Percentiles rank a stretch among this genome's conserved stretches.
These are phyloP conservation scores for Crematogaster levior DNA, from an alignment of 2,888 invertebrate species.

Conservation along the genomic window DNA sequence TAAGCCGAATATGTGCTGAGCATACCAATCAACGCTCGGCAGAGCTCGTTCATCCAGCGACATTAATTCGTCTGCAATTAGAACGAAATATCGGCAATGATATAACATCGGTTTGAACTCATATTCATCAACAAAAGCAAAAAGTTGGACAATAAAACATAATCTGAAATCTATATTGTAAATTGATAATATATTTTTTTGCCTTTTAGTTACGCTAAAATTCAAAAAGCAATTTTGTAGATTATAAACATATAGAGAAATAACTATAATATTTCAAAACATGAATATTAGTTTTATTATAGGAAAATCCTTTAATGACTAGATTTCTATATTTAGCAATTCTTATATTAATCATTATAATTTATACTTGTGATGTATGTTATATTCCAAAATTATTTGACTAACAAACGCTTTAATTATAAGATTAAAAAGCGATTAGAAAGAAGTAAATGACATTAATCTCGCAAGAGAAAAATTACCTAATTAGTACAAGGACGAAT, in stretches of 20 bases:
- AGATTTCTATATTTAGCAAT: background rate
- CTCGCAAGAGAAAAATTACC: slow-evolving; percentile 1
- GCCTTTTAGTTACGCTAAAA: background rate
- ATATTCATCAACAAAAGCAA: slow-evolving; percentile 36
- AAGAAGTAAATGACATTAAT: slow-evolving; percentile 4
- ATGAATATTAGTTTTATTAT: background rate
- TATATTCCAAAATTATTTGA: background rate
- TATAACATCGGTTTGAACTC: slow-evolving; percentile 21
- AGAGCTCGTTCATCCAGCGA: slow-evolving; percentile 58
- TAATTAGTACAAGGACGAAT: slow-evolving; percentile 12
- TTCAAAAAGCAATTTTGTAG: background rate
- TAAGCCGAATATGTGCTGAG: slow-evolving; percentile 62
- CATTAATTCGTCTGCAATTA: slow-evolving; percentile 74
- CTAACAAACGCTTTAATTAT: background rate
- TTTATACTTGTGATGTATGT: background rate
- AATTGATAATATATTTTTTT: slow-evolving; percentile 2
- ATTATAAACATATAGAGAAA: background rate
- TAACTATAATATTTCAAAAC: background rate
- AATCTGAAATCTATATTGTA: slow-evolving; percentile 61
- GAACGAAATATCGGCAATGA: slow-evolving; percentile 62
- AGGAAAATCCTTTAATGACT: too few relatives aligned
- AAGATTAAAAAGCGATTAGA: slow-evolving; percentile 10
- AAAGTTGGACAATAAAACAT: slow-evolving; percentile 57
- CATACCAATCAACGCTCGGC: slow-evolving; percentile 72
- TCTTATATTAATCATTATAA: background rate